These are phyloP conservation scores for Leucoraja ocellata DNA, from an alignment of 2,797 vertebrate genomes.

Conservation along the genomic window DNA sequence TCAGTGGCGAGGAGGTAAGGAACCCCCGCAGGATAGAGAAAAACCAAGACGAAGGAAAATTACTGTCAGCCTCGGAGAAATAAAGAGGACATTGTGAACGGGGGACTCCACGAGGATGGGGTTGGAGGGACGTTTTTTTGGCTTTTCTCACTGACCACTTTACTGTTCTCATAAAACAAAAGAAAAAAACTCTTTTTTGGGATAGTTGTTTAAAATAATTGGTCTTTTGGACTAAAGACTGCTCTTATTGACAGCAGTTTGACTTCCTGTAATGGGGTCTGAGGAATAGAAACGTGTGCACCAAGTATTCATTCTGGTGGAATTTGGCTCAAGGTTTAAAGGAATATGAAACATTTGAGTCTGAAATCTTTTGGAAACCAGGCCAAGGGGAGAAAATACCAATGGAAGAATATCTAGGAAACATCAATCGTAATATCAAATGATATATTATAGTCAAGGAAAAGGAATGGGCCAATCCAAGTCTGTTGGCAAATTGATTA, in stretches of 20 bases:
- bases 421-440: no score
- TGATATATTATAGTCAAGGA: no score
- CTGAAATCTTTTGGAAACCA: no score
- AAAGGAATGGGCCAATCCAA: no score
- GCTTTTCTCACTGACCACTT: background rate
- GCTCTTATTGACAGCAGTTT: background rate
- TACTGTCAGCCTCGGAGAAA: background rate
- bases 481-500: no score
- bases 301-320: background rate
- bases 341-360: no score
- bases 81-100: conserved; percentile 17
- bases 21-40: background rate
- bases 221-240: background rate
- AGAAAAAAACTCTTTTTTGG: no score
- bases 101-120: background rate
- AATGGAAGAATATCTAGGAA: no score
- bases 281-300: background rate
- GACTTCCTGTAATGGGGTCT: background rate
- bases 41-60: background rate
- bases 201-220: no score
- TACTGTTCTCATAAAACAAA: background rate
- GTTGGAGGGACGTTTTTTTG: no score
- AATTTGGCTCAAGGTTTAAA: background rate
- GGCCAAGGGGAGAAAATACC: no score
- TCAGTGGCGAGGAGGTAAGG: background rate